Conservation (phyloP, 1,140 invertebrate species). For the Pseudomyrmex cubaensis region DNA sequence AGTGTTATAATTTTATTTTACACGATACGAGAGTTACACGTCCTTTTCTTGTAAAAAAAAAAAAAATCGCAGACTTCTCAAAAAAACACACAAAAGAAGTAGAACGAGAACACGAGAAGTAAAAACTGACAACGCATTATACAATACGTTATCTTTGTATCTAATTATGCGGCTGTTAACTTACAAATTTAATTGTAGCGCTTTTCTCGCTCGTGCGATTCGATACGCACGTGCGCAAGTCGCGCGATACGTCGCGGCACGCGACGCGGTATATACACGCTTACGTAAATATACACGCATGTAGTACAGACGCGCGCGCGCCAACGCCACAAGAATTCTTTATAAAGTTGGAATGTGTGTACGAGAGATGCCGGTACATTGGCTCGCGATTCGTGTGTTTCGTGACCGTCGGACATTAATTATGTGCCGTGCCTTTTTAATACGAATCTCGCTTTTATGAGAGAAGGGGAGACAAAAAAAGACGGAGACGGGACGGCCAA, state of each 20-base stretch:
- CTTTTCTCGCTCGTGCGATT: constrained; percentile 24
- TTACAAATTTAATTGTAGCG: constrained; percentile 48
- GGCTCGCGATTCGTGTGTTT: constrained; percentile 40
- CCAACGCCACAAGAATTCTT: constrained; percentile 15
- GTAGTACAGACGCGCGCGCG: constrained; percentile 16
- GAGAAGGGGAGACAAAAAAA: not conserved
- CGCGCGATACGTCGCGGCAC: constrained; percentile 54
- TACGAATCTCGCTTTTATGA: constrained; percentile 67
- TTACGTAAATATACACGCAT: not conserved
- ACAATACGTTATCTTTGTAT: not conserved
- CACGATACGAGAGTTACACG: too few species aligned
- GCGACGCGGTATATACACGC: constrained; percentile 48
- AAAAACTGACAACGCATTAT: not conserved
- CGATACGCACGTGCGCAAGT: constrained; percentile 53
- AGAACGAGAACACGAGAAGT: not conserved
- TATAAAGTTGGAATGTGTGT: constrained; percentile 50
- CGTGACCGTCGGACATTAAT: constrained; percentile 72
- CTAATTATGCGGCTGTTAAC: constrained; percentile 23
- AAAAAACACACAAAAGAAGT: not conserved
- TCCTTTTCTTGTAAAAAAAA: not conserved
- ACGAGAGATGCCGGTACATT: constrained; percentile 14
- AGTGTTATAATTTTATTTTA: too few species aligned
- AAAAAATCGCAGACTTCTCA: not conserved
- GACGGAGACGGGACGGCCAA: not conserved
- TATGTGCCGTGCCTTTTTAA: constrained; percentile 69